Base-by-base conservation (phyloP, 1,140 invertebrate species). In the Bombus terrestris region DNA sequence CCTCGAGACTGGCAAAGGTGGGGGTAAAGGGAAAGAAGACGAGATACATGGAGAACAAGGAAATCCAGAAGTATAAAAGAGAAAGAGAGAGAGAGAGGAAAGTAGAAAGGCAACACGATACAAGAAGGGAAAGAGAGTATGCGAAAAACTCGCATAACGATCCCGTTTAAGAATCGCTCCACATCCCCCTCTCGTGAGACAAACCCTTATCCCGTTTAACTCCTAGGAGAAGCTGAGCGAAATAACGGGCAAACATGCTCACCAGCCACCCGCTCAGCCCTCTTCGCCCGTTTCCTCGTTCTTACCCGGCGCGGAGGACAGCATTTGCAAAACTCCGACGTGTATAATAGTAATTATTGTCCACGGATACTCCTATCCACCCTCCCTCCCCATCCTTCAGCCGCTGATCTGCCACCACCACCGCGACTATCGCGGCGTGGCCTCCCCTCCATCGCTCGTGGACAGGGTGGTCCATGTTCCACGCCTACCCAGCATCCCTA, bases 111-210 rank as follows among this genome's bases (percentile, higher is more conserved):
- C 37, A 74, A 72, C 28, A 22, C n/a, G 66, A 32, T 18, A 8
- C 2, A 68, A 77, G 76, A 75, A 88, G 75, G 81, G 83, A 86
- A 73, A 89, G 84, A 92, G 89, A 92, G 82, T 92, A 92, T 88
- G 82, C 64, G 92, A 93, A 87, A 92, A 90, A 93, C 90, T 94
- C 91, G 93, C 91, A 93, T 95, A 95, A 95, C 94, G 93, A 95
- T 95, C 93, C 93, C 93, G 93, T 94, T 94, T 94, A 94, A 95
- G 93, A 93, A 94, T 93, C 83, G 68, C 83, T 90, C 73, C 62
- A 15, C n/a, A 4, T 62, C 59, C 68, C 74, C 53, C 53, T 87
- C 64, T 35, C 68, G 41, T 73, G 75, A 47, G 53, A 76, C 35
- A 22, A 75, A 62, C 86, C 57, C 59, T 81, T 43, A 53, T n/a